Evolutionary conservation across 2,888 invertebrate species (phyloP).

Genomic region (Drosophila nigricruria): DNA sequence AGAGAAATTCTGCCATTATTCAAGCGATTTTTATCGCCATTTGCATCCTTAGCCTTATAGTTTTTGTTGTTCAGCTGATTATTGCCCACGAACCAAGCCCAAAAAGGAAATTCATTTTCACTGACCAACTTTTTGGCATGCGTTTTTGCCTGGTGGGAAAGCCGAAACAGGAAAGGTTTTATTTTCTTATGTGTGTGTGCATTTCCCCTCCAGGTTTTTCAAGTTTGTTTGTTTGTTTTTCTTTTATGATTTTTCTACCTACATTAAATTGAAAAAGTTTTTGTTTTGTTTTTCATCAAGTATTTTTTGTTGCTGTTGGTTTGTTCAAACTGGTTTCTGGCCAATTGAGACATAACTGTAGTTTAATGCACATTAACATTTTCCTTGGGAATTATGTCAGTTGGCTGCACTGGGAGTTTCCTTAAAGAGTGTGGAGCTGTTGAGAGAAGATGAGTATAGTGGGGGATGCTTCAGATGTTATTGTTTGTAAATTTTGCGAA

Average conservation of each 20-base stretch:
- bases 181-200: slow-evolving; percentile 7
- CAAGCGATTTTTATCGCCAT: slow-evolving; percentile 47
- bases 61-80: slow-evolving; percentile 17
- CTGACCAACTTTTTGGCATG: slow-evolving; percentile 64
- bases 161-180: slow-evolving; percentile 72
- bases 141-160: slow-evolving; percentile 35
- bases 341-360: slow-evolving; percentile 76
- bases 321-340: slow-evolving; percentile 55
- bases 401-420: slow-evolving; percentile 46
- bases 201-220: slow-evolving; percentile 35
- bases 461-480: slow-evolving; percentile 38
- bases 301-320: slow-evolving; percentile 34
- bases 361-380: slow-evolving; percentile 72
- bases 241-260: slow-evolving; percentile 30
- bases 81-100: slow-evolving; percentile 20
- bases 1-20: slow-evolving; percentile 37
- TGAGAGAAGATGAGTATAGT: background rate
- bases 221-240: slow-evolving; percentile 33
- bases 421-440: slow-evolving; percentile 28
- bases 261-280: slow-evolving; percentile 43
- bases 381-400: slow-evolving; percentile 77
- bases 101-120: slow-evolving; percentile 70
- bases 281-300: slow-evolving; percentile 41
- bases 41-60: slow-evolving; percentile 57
- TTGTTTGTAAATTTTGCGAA: slow-evolving; percentile 69